phyloP scores from a whole-genome alignment of 2,888 invertebrate species.

The Nymphalis c-album region DNA sequence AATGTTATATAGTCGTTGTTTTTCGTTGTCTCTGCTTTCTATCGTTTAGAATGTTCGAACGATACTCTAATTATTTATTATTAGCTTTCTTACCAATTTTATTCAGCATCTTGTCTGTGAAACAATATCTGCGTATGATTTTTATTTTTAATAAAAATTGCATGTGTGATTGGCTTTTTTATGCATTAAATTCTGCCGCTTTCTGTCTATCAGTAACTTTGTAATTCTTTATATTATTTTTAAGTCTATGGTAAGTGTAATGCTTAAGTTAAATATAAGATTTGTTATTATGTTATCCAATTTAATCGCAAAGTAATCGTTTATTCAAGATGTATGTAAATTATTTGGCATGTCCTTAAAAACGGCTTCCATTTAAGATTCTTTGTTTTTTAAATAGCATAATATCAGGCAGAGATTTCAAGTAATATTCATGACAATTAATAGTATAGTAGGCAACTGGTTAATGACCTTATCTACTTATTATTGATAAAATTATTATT shows the following conservation, averaged over 20 bases:
- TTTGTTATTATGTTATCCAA: background rate
- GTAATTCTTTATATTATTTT: background rate
- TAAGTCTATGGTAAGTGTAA: background rate
- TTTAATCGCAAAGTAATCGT: background rate
- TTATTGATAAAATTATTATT: too few relatives aligned
- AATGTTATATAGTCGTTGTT: conserved; percentile 25
- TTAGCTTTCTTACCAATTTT: conserved; percentile 22
- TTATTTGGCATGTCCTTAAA: background rate
- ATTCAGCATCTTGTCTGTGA: conserved; percentile 12
- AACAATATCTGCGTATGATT: conserved; percentile 4
- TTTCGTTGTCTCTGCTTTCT: conserved; percentile 25
- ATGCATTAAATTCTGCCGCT: conserved; percentile 4
- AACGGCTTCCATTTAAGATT: too few relatives aligned
- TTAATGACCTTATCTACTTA: too few relatives aligned
- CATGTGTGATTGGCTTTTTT: conserved; percentile 41
- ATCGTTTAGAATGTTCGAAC: conserved; percentile 18
- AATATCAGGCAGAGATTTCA: too few relatives aligned
- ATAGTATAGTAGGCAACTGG: too few relatives aligned
- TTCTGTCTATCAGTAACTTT: background rate
- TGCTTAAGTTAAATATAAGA: background rate
- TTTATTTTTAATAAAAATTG: conserved; percentile 23
- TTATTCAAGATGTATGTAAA: background rate
- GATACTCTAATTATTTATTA: conserved; percentile 12
- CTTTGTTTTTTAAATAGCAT: too few relatives aligned
- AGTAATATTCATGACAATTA: too few relatives aligned